These are phyloP conservation scores for Branchinecta lindahli DNA, from an alignment of 1,140 invertebrate genomes.

Conservation along the genomic window DNA sequence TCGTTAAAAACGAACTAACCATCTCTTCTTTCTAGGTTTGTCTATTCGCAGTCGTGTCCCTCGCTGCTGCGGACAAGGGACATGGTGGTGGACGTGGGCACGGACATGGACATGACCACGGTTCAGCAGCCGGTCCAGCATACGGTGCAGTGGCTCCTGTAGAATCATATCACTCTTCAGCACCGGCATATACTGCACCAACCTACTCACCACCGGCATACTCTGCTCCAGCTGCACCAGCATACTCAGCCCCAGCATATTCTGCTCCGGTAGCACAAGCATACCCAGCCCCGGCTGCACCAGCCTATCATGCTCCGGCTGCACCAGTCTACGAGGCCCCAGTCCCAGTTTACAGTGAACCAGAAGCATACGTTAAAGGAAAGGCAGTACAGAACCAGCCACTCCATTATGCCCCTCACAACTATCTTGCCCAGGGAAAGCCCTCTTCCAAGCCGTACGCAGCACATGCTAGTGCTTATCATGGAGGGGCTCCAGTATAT, in stretches of 20 bases:
- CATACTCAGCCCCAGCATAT: neutral
- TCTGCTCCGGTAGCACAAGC: slow-evolving; percentile 3
- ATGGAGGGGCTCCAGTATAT: neutral
- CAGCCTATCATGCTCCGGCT: slow-evolving; percentile 12
- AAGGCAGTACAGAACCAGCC: neutral
- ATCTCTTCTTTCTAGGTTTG: no score
- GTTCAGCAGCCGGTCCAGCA: slow-evolving; percentile 4
- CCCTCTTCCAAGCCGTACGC: neutral
- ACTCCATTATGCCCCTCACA: neutral
- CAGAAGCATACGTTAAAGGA: neutral
- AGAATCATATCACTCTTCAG: neutral
- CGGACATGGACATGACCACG: no score
- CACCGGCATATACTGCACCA: slow-evolving; percentile 10
- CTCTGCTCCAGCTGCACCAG: slow-evolving; percentile 15
- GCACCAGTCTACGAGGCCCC: slow-evolving; percentile 1
- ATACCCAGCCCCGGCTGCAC: slow-evolving; percentile 16
- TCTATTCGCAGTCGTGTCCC: no score
- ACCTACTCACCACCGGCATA: slow-evolving; percentile 18
- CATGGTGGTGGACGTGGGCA: no score
- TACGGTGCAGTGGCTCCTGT: neutral
- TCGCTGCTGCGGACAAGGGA: no score
- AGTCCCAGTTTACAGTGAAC: neutral
- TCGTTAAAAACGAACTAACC: no score
- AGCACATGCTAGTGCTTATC: neutral
- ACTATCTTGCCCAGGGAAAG: neutral